Evolutionary conservation across 2,113 vertebrate genomes (phyloP).

Genomic region (Nibea coibor): DNA sequence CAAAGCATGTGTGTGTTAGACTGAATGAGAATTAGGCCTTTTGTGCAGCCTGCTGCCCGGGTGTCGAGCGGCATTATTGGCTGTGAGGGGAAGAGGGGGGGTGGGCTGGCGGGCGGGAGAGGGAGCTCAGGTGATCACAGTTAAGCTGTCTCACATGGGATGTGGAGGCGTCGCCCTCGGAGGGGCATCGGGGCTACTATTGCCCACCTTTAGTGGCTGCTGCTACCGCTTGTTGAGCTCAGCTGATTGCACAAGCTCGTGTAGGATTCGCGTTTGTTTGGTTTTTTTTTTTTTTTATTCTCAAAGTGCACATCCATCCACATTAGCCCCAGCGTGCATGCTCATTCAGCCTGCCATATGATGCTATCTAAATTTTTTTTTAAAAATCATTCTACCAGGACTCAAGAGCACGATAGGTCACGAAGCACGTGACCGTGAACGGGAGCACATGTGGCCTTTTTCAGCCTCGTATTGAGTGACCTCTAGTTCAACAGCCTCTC

Average conservation of each 20-base stretch:
- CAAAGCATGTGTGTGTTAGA: slow-evolving; percentile 14
- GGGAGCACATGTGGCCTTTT: slow-evolving; percentile 25
- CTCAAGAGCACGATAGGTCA: slow-evolving; percentile 32
- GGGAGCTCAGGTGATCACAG: slow-evolving; percentile 74
- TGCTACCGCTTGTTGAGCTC: slow-evolving; percentile 42
- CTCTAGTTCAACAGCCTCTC: slow-evolving; percentile 55
- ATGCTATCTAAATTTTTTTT: slow-evolving; percentile 37
- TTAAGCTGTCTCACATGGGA: slow-evolving; percentile 82
- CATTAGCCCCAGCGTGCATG: slow-evolving; percentile 10
- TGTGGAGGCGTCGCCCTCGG: slow-evolving; percentile 47
- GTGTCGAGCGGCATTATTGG: slow-evolving; percentile 45
- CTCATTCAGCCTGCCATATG: slow-evolving; percentile 27
- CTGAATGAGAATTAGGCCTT: slow-evolving; percentile 53
- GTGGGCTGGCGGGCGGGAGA: not conserved
- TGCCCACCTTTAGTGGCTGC: slow-evolving; percentile 22
- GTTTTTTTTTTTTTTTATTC: not conserved
- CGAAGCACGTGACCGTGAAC: slow-evolving; percentile 19
- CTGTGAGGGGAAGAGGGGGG: not conserved
- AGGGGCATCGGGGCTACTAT: slow-evolving; percentile 32
- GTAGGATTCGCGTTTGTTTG: not conserved
- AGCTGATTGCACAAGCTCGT: slow-evolving; percentile 50
- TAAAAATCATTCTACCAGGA: slow-evolving; percentile 30
- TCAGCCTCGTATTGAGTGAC: slow-evolving; percentile 33
- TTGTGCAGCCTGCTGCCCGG: slow-evolving; percentile 30
- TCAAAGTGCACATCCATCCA: slow-evolving; percentile 45